Conservation (phyloP, 2,888 invertebrate species). For the Eulithis testata region DNA sequence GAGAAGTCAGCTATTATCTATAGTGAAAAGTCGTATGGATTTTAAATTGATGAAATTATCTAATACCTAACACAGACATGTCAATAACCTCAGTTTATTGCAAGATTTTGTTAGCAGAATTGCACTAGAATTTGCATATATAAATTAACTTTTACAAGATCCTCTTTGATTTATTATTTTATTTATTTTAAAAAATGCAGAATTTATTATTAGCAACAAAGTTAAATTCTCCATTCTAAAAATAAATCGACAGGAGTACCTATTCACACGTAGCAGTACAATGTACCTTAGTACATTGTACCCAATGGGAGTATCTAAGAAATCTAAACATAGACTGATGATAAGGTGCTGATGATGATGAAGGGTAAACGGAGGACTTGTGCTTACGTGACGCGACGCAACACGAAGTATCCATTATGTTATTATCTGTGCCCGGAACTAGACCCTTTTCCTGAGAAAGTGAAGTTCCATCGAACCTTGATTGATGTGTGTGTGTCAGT, state of each 20-base stretch:
- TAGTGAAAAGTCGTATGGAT: too few species aligned
- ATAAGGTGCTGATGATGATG: too few species aligned
- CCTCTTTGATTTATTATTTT: conserved; percentile 4
- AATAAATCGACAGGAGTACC: too few species aligned
- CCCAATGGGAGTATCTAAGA: background rate
- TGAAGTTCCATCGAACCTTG: conserved; percentile 35
- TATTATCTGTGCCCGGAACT: conserved; percentile 41
- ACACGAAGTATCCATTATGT: conserved; percentile 38
- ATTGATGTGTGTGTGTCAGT: conserved; percentile 24
- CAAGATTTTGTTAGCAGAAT: background rate
- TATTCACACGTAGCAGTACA: too few species aligned
- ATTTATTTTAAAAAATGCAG: too few species aligned
- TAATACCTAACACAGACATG: background rate
- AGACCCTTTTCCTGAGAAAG: conserved; percentile 54
- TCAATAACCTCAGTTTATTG: background rate
- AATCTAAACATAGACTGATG: too few species aligned
- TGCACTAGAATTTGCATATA: background rate
- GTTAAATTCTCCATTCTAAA: too few species aligned
- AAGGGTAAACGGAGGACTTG: conserved; percentile 4
- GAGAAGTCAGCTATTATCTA: too few species aligned
- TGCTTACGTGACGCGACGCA: conserved; percentile 30
- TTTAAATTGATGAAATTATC: too few species aligned
- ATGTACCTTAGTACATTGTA: too few species aligned
- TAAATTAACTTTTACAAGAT: conserved; percentile 1
- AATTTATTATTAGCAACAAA: background rate